Evolutionary conservation across 2,797 vertebrate genomes (phyloP), one percentile per base, ranked within the genome.

Genomic region (Schizothorax lantsangensis): DNA sequence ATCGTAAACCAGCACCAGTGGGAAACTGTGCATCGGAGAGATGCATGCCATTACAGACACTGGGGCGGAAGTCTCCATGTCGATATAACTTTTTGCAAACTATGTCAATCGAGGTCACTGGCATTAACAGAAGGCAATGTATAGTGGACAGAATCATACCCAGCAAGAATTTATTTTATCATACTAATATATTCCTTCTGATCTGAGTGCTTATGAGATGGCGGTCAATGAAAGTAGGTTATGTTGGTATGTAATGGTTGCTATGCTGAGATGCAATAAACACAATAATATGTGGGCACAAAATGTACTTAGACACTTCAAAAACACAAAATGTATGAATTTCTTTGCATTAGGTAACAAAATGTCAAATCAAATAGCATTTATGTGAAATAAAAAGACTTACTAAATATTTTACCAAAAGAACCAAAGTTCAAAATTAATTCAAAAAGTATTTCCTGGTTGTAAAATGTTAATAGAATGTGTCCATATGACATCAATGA

Each of bases 151-250:
- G 17, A 68, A 77, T 40, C 40, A 72, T n/a, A 84, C 40, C 38
- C 49, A 74, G 54, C 23, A 45, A 64, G 7, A 84, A 1, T 64
- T 84, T 36, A 36, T 49, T 64, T 75, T 8, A 17, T 14, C 19
- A 84, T 38, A 84, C 43, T 52, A 36, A 68, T 68, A 54, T 14
- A 68, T 54, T 30, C 1, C 62, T 49, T 78, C n/a, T 69, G 73
- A 43, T 78, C 15, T 69, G 47, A 84, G 64, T 69, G 36, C 4
- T 54, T 43, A 47, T 69, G 23, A 77, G 30, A 68, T 0, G 23
- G 38, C 33, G 40, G 33, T 54, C 23, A 72, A n/a, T 33, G 47
- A 78, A 84, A 84, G 74, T 84, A 78, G 74, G 74, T 84, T 84
- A 78, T 40, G 62, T 54, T 54, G 64, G 59, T 40, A 26, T 68